phyloP scores from a whole-genome alignment of 2,113 vertebrate species.

The Heptranchias perlo region DNA sequence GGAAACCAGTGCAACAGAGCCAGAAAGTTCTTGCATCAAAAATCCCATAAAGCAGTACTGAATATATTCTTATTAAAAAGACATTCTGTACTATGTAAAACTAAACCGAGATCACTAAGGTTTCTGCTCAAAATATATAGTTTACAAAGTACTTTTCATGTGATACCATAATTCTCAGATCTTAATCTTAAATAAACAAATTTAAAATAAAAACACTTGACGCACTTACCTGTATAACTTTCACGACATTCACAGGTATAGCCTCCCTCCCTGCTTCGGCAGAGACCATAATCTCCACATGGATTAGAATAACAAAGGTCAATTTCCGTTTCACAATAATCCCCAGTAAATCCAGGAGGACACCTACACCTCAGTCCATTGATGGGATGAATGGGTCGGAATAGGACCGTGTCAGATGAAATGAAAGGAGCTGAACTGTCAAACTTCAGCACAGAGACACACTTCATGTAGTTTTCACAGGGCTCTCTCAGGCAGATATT shows the following conservation, averaged over 20 bases:
- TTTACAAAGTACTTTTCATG: not conserved
- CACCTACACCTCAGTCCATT: conserved; percentile 88
- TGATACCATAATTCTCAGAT: not conserved
- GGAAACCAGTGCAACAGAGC: not conserved
- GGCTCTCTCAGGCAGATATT: conserved; percentile 94
- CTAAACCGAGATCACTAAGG: not conserved
- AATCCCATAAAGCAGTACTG: not conserved
- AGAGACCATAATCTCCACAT: conserved; percentile 75
- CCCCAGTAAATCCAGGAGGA: conserved; percentile 81
- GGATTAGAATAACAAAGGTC: conserved; percentile 93
- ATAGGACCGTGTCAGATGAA: conserved; percentile 83
- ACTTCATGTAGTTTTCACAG: conserved; percentile 99
- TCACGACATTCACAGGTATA: conserved; percentile 85
- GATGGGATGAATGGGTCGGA: conserved; percentile 92
- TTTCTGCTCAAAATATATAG: not conserved
- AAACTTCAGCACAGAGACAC: conserved; percentile 86
- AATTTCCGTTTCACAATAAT: conserved; percentile 92
- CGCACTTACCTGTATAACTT: conserved; percentile 80
- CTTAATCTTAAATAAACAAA: not conserved
- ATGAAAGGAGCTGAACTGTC: conserved; percentile 93
- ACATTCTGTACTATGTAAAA: not conserved
- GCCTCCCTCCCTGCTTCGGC: conserved; percentile 84
- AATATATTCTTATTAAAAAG: not conserved
- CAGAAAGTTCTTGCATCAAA: not conserved
- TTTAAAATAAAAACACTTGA: not conserved